Evolutionary conservation across 2,113 vertebrate genomes (phyloP), one percentile per base, ranked within the genome.

Genomic region (Myodes glareolus): DNA sequence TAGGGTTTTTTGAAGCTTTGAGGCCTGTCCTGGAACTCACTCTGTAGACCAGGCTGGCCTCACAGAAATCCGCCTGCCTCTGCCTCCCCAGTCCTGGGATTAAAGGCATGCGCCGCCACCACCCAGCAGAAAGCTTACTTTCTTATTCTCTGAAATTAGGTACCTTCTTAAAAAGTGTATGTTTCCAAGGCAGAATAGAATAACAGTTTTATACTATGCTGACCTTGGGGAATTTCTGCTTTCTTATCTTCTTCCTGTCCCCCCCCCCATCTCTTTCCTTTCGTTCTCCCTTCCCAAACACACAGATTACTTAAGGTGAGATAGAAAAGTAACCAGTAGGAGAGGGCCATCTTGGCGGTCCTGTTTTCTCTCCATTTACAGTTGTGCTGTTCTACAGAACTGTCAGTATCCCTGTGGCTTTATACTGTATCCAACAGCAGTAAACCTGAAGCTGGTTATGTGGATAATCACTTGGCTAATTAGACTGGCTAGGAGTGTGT

Each of bases 401-500:
- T 94, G 29, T 17, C 23, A 92, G 55, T 7, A 52, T 9, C 88
- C 88, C 11, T 88, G n/a, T 94, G 95, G 76, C 96, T 97, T 97
- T 81, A 10, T 97, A 95, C 96, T 91, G 94, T 98, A 96, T 93
- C 90, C 92, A 97, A 95, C 80, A 97, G 78, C 78, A 93, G 68
- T 90, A 96, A 98, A 90, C 91, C 77, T 98, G 61, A 97, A 97
- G 76, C 97, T 65, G 90, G 70, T 94, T 92, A 91, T 97, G 87
- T 96, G 68, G 72, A 93, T 91, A 86, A 91, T 92, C 92, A 96
- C 97, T 94, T 97, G 91, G 10, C 21, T 58, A 96, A 94, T 97
- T 80, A 95, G 96, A 98, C 98, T 97, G 97, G 85, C 97, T 98
- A 96, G 33, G 7, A 82, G 78, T 78, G 13, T 90, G 88, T 93